Evolutionary conservation across 1,140 invertebrate species (phyloP).

Genomic region (Anthonomus grandis): DNA sequence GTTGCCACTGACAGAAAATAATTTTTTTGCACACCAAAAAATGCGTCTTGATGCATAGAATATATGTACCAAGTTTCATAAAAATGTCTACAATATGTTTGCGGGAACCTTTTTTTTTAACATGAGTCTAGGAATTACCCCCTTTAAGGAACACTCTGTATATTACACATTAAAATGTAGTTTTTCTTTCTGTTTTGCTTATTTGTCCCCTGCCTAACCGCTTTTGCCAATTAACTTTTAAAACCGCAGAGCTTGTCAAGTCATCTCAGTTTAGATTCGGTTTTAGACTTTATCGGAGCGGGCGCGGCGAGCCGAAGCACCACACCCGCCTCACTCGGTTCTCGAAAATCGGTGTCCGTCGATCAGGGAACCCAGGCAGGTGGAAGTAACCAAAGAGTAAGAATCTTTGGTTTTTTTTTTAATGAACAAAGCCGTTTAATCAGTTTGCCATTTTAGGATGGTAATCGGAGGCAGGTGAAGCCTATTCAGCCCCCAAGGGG

Average conservation of each 20-base stretch:
- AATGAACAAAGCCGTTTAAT: neutral
- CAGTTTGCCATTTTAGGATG: conserved; percentile 37
- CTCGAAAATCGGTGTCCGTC: conserved; percentile 75
- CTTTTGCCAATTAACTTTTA: neutral
- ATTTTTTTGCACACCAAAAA: too few species aligned
- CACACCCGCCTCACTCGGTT: conserved; percentile 66
- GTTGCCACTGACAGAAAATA: too few species aligned
- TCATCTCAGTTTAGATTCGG: conserved; percentile 54
- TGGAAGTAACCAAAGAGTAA: conserved; percentile 23
- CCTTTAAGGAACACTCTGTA: too few species aligned
- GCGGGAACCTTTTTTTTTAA: too few species aligned
- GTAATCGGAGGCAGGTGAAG: conserved; percentile 39
- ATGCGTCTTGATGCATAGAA: too few species aligned
- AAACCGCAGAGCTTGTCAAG: conserved; percentile 26
- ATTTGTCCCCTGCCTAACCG: neutral
- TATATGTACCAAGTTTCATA: too few species aligned
- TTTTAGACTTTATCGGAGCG: conserved; percentile 74
- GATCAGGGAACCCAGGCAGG: conserved; percentile 73
- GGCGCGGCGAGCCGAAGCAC: conserved; percentile 72
- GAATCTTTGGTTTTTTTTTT: conserved; percentile 2
- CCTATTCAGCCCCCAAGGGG: conserved; percentile 45
- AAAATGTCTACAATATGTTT: too few species aligned
- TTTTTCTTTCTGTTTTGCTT: neutral
- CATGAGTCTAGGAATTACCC: too few species aligned
- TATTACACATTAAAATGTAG: too few species aligned